Evolutionary conservation across 2,113 vertebrate species (phyloP), one percentile per base, ranked within the genome.

Genomic region (Orycteropus afer): DNA sequence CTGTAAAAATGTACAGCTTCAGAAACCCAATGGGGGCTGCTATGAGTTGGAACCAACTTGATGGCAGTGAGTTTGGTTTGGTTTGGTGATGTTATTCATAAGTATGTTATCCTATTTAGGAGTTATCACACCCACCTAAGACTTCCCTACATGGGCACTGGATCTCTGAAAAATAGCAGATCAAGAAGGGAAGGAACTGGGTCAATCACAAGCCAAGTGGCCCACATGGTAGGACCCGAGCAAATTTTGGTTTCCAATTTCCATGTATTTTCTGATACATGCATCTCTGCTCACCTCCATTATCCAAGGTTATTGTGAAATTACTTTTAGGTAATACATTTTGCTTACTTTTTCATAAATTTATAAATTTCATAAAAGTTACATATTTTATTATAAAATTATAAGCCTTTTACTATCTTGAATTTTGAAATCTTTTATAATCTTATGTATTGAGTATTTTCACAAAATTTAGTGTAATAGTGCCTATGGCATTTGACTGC

Each of bases 381-480:
- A 57, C 23, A 42, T 40, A 90, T 87, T 74, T 84, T 49, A 90
- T 69, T 63, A 87, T 10, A 69, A 18, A 51, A 92, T 57, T 59
- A 89, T 1, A 89, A 90, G 27, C 32, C n/a, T 88, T 47, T 91
- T 76, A 51, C 5, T 86, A 73, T n/a, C 32, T 91, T 82, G 13
- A 81, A 74, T 79, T 76, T 11, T 86, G 32, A 80, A 85, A 89
- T 65, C 32, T n/a, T 81, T 95, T 81, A 45, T n/a, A 67, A 67
- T 27, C 25, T 74, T 51, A 61, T 73, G 11, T 65, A 57, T 53
- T n/a, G n/a, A n/a, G 23, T 55, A 82, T 83, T 78, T 71, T 92
- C 17, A 92, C 18, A 93, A 95, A 90, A 86, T 88, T 57, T 53
- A 91, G 25, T 77, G 40, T 4, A 65, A 81, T 76, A n/a, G n/a